Evolutionary conservation across 2,797 vertebrate species (phyloP).

Genomic region (Gobio occitaniae): DNA sequence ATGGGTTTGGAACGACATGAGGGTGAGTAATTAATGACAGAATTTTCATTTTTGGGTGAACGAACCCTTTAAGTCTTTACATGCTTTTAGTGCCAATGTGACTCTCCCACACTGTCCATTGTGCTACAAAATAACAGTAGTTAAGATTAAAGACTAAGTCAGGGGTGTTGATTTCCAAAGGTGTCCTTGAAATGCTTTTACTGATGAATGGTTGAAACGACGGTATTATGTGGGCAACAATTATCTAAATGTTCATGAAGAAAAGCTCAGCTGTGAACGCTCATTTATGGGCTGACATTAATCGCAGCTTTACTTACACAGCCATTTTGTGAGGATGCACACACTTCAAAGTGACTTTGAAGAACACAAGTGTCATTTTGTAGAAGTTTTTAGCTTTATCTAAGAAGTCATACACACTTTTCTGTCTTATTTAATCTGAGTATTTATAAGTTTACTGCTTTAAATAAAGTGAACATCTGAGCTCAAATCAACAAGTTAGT

Average conservation of each 20-base stretch:
- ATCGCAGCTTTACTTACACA: conserved; percentile 14
- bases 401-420: not conserved
- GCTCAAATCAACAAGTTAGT: not conserved
- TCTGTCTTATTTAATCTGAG: conserved; percentile 1
- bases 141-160: conserved; percentile 31
- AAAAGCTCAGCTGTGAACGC: conserved; percentile 9
- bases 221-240: conserved; percentile 22
- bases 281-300: conserved; percentile 15
- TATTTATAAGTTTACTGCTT: conserved; percentile 25
- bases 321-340: not conserved
- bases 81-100: not conserved
- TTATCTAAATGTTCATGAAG: conserved; percentile 33
- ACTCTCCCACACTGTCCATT: not conserved
- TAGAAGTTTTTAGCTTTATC: conserved; percentile 8
- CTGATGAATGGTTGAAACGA: conserved; percentile 4
- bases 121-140: conserved; percentile 10
- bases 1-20: no score
- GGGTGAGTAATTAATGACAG: no score
- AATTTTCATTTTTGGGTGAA: no score
- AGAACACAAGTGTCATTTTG: conserved; percentile 1
- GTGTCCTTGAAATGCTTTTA: conserved; percentile 7
- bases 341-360: conserved; percentile 5
- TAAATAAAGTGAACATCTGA: conserved; percentile 2
- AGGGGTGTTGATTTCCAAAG: conserved; percentile 20
- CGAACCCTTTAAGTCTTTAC: not conserved